Evolutionary conservation across 2,113 vertebrate genomes (phyloP).

Genomic region (Alouatta palliata): DNA sequence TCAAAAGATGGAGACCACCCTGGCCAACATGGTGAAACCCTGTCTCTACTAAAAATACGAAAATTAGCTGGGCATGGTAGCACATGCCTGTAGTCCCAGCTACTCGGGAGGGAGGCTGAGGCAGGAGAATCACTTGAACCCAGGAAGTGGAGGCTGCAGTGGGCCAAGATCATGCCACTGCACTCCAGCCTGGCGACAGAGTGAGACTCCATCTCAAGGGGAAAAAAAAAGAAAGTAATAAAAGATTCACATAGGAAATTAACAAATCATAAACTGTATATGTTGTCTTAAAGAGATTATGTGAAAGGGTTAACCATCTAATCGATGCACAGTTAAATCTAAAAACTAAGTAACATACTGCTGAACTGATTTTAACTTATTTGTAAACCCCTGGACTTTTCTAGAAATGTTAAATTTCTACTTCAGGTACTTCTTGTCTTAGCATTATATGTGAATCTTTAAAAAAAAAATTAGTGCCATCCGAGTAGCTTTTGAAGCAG

Average conservation of each 20-base stretch:
- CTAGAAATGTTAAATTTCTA: slow-evolving; percentile 9
- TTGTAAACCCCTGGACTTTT: not conserved
- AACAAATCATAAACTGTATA: not conserved
- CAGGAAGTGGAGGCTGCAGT: too few species aligned
- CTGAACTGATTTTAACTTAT: not conserved
- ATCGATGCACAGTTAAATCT: not conserved
- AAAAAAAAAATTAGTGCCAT: not conserved
- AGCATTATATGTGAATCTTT: not conserved
- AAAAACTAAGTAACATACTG: not conserved
- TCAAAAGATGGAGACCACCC: too few species aligned
- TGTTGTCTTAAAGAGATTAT: not conserved
- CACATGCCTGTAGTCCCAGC: too few species aligned
- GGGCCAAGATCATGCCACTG: too few species aligned
- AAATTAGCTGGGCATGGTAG: too few species aligned
- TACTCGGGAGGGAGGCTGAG: too few species aligned
- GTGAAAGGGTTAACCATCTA: not conserved
- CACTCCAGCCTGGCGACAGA: too few species aligned
- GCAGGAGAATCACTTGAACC: too few species aligned
- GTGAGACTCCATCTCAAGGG: too few species aligned
- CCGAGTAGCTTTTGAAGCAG: not conserved
- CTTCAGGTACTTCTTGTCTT: not conserved
- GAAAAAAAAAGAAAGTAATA: not conserved
- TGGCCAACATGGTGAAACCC: too few species aligned
- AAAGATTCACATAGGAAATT: not conserved
- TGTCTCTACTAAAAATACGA: too few species aligned